Percentiles rank a stretch among this genome's conserved stretches.
Evolutionary conservation across 2,113 vertebrate genomes (phyloP).

Genomic region (Naja naja): DNA sequence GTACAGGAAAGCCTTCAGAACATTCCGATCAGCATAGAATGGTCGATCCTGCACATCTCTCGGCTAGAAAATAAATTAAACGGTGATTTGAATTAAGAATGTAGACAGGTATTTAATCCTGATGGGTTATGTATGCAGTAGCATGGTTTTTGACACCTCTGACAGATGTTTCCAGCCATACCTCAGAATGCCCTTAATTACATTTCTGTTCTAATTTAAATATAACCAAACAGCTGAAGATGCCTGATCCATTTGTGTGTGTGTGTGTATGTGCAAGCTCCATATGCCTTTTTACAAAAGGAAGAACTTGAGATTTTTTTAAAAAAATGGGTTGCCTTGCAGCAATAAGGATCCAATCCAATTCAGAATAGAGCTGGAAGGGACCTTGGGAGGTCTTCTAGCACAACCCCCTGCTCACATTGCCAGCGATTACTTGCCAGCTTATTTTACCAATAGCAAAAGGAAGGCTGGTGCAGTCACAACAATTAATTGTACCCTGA

Average conservation of each 20-base stretch:
- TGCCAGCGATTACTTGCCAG: not conserved
- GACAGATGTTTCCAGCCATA: not conserved
- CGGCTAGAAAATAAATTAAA: not conserved
- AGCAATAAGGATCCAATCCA: not conserved
- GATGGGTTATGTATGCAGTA: not conserved
- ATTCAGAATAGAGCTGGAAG: not conserved
- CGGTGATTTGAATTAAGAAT: not conserved
- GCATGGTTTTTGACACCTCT: not conserved
- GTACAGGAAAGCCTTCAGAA: not conserved
- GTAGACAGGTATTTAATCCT: not conserved
- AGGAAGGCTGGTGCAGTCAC: not conserved
- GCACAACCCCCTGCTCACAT: not conserved
- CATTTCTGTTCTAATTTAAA: not conserved
- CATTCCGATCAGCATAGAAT: not conserved
- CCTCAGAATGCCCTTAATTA: not conserved
- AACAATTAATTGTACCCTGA: conserved; percentile 17
- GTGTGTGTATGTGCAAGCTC: too few species aligned
- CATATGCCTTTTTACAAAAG: not conserved
- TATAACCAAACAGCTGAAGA: not conserved
- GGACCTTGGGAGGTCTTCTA: not conserved
- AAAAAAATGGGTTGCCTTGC: not conserved
- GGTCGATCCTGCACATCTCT: not conserved
- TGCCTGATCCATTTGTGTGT: not conserved
- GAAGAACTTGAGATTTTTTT: not conserved
- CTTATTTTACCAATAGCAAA: not conserved